Conservation (phyloP, 35 echinoderm and acorn worm species). For the Acanthaster planci region DNA sequence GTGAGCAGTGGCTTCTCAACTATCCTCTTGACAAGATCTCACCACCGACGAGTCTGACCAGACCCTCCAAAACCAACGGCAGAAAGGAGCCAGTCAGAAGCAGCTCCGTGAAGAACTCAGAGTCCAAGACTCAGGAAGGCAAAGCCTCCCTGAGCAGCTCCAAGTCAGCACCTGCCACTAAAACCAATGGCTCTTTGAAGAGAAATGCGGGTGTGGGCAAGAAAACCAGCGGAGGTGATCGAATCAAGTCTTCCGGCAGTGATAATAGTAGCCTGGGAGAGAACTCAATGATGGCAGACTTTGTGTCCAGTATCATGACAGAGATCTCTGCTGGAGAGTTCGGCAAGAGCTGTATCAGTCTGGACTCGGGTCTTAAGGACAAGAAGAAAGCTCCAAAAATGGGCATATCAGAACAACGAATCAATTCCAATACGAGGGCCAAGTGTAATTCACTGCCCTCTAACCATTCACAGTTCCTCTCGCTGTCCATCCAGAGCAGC, state of each 20-base stretch:
- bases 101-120: neutral
- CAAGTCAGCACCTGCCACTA: neutral
- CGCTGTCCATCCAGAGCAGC: neutral
- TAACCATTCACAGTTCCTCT: neutral
- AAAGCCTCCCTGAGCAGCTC: neutral
- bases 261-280: conserved; percentile 36
- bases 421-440: neutral
- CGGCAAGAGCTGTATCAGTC: conserved; percentile 38
- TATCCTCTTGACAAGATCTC: conserved; percentile 38
- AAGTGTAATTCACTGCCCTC: conserved; percentile 11
- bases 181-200: conserved; percentile 13
- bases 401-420: neutral
- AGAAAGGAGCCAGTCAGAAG: neutral
- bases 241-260: conserved; percentile 2
- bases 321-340: conserved; percentile 28
- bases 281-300: conserved; percentile 56
- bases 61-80: neutral
- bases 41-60: neutral
- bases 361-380: conserved; percentile 8
- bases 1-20: conserved; percentile 65
- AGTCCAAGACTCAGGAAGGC: neutral
- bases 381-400: neutral
- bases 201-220: neutral
- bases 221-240: conserved; percentile 15
- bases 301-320: conserved; percentile 59